Evolutionary conservation across 2,113 vertebrate genomes (phyloP).

Genomic region (Tachycineta bicolor): DNA sequence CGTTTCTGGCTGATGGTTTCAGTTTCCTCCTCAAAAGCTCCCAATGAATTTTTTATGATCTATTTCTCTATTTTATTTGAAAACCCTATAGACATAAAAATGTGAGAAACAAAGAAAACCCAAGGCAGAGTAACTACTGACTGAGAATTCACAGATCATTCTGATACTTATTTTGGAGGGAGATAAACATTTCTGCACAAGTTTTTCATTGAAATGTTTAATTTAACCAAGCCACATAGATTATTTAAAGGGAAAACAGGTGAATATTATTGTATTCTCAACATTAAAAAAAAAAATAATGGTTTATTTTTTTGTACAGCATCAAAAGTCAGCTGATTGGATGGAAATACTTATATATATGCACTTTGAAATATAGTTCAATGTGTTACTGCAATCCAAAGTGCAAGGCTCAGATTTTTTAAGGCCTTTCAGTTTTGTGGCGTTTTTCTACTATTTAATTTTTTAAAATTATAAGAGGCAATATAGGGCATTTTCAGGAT

Average conservation of each 20-base stretch:
- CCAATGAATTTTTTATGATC: background rate
- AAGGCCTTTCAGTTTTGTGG: background rate
- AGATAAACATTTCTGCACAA: background rate
- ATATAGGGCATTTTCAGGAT: background rate
- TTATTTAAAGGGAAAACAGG: background rate
- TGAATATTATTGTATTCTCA: background rate
- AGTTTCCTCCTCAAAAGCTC: background rate
- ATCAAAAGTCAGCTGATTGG: background rate
- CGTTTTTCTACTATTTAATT: background rate
- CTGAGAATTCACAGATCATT: background rate
- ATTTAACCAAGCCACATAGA: background rate
- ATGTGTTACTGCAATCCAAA: background rate
- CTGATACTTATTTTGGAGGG: background rate
- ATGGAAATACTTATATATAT: background rate
- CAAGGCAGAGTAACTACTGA: background rate
- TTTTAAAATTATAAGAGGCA: background rate
- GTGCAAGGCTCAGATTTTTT: background rate
- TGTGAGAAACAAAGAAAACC: background rate
- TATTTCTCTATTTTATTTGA: background rate
- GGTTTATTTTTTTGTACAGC: background rate
- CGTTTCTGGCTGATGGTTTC: background rate
- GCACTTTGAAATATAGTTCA: background rate
- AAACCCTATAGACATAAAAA: background rate
- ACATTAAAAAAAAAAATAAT: background rate
- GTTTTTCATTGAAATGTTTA: background rate